phyloP scores from a whole-genome alignment of 2,797 vertebrate genomes.

The Garrulus glandarius region DNA sequence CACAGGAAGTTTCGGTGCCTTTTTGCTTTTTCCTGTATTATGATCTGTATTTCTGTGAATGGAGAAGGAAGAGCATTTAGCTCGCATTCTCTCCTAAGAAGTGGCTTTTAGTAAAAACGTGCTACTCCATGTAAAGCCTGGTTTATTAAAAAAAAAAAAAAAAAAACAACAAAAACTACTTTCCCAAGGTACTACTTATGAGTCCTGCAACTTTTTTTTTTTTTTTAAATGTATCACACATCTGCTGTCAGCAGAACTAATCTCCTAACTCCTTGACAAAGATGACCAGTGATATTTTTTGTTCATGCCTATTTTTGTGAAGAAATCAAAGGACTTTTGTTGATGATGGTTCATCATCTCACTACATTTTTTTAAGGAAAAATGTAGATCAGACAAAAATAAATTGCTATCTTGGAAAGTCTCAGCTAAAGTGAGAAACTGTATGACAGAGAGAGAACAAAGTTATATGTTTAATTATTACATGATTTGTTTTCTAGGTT shows the following conservation, averaged over 20 bases:
- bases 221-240: background rate
- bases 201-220: background rate
- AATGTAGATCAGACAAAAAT: background rate
- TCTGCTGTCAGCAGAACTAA: background rate
- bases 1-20: fast-evolving
- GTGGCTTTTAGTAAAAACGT: fast-evolving
- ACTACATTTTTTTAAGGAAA: background rate
- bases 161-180: background rate
- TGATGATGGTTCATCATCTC: background rate
- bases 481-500: background rate
- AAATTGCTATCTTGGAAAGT: background rate
- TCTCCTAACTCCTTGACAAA: background rate
- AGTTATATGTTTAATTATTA: background rate
- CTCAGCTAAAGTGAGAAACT: background rate
- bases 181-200: background rate
- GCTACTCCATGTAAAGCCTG: background rate
- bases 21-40: background rate
- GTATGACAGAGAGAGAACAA: background rate
- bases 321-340: background rate
- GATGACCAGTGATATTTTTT: background rate
- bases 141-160: background rate
- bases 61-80: background rate
- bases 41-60: background rate
- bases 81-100: background rate
- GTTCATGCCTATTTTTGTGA: background rate